Percentiles rank a stretch among this genome's conserved stretches.
These are phyloP conservation scores for Conops quadrifasciatus DNA, from an alignment of 2,888 invertebrate genomes.

Conservation along the genomic window DNA sequence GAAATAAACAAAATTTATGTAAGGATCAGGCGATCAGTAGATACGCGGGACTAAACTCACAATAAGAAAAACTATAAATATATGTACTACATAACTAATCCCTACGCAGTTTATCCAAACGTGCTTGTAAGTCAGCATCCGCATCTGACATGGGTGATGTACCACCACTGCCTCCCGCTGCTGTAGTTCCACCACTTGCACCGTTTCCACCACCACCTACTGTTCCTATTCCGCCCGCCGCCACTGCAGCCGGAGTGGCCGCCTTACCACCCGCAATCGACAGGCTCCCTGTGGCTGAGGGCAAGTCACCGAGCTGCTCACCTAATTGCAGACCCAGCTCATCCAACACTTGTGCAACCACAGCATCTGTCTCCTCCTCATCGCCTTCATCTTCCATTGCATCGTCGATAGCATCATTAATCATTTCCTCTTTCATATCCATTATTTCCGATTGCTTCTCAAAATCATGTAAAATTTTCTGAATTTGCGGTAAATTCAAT, in stretches of 20 bases:
- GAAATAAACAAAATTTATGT: no score
- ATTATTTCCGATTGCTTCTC: conserved; percentile 99
- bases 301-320: conserved; percentile 90
- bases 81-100: conserved; percentile 71
- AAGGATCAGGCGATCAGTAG: no score
- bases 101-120: conserved; percentile 91
- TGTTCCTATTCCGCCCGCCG: conserved; percentile 60
- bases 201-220: conserved; percentile 63
- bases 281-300: conserved; percentile 71
- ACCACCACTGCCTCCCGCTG: conserved; percentile 65
- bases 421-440: conserved; percentile 99
- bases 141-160: conserved; percentile 76
- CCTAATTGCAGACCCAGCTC: conserved; percentile 95
- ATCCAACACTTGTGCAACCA: conserved; percentile 95
- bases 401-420: conserved; percentile 99
- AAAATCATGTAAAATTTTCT: conserved; percentile 95
- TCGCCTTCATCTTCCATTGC: conserved; percentile 99
- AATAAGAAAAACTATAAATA: no score
- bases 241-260: conserved; percentile 70
- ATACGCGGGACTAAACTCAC: no score
- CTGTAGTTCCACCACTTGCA: conserved; percentile 62
- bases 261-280: conserved; percentile 70
- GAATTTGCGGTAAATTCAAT: conserved; percentile 97
- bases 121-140: conserved; percentile 96
- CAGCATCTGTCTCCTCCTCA: conserved; percentile 96